Evolutionary conservation across 1,140 invertebrate genomes (phyloP), one percentile per base, ranked within the genome.

Genomic region (Drosophila burlai): DNA sequence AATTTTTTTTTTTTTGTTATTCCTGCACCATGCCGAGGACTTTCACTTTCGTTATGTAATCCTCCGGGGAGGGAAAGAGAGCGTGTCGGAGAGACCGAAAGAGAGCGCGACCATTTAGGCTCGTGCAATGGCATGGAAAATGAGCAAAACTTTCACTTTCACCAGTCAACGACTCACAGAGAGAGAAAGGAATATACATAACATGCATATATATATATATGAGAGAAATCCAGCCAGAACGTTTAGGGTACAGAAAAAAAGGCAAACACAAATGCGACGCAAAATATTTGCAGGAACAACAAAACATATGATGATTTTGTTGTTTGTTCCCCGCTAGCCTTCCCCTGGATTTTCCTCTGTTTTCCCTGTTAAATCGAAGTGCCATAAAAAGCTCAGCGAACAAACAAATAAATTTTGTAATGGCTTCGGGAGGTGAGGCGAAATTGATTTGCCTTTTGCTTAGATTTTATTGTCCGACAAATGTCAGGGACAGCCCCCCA

Each of bases 81-180:
- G 21, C 26, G 11, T 15, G 29, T 6, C 52, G 15, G 34, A 21
- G 38, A 55, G 69, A 64, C 40, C 60, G 15, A 29, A n/a, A 40
- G 15, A 45, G 61, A 26, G 40, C 16, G 55, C 15, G 26, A 58
- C 50, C 66, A 61, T 84, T 81, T 83, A 90, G 83, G 83, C 83
- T 74, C 74, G 71, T 82, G 74, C 85, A 90, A 75, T 75, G 81
- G 72, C 72, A 83, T 81, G 77, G 76, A 75, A 89, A 89, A 76
- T 81, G 71, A 84, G 67, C 55, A 72, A 75, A 83, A 89, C 84
- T 89, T 90, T 89, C 84, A 66, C 84, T 89, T 90, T 90, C 81
- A 89, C 61, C 84, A 89, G 84, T 90, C 84, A 89, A 90, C 73
- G 83, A 80, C 83, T 83, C 63, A 52, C 34, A 21, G 52, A 49